Conservation (phyloP, 2,888 invertebrate genomes). For the Glaucopsyche alexis region DNA sequence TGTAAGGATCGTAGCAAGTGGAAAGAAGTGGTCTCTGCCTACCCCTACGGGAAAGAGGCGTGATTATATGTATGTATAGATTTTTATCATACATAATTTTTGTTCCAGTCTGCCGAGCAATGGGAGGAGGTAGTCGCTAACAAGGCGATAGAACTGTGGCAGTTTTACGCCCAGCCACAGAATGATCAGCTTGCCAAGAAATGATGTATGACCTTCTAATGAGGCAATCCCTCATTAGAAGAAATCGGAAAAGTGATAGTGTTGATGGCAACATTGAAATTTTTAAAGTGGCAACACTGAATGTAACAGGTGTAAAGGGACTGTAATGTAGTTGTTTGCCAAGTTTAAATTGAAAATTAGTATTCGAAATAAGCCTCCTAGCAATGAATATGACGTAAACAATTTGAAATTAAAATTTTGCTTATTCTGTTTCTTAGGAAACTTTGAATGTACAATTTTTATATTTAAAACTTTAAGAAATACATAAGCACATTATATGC, state of each 20-base stretch:
- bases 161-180: constrained; percentile 83
- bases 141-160: constrained; percentile 92
- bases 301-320: neutral
- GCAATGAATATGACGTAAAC: too few species aligned
- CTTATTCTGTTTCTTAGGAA: too few species aligned
- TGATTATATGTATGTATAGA: too few species aligned
- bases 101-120: constrained; percentile 86
- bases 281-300: constrained; percentile 20
- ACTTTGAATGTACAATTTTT: too few species aligned
- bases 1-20: too few species aligned
- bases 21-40: too few species aligned
- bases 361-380: too few species aligned
- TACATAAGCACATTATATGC: too few species aligned
- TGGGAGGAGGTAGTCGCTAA: constrained; percentile 90
- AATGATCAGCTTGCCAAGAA: constrained; percentile 70
- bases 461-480: too few species aligned
- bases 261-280: neutral
- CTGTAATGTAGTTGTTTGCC: neutral
- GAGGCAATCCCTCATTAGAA: constrained; percentile 69
- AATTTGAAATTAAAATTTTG: too few species aligned
- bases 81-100: too few species aligned
- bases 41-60: too few species aligned
- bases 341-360: neutral
- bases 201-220: constrained; percentile 80
- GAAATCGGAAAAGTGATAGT: constrained; percentile 46